Evolutionary conservation across 23 tunicate genomes (phyloP).

Genomic region (Corella eumyota): DNA sequence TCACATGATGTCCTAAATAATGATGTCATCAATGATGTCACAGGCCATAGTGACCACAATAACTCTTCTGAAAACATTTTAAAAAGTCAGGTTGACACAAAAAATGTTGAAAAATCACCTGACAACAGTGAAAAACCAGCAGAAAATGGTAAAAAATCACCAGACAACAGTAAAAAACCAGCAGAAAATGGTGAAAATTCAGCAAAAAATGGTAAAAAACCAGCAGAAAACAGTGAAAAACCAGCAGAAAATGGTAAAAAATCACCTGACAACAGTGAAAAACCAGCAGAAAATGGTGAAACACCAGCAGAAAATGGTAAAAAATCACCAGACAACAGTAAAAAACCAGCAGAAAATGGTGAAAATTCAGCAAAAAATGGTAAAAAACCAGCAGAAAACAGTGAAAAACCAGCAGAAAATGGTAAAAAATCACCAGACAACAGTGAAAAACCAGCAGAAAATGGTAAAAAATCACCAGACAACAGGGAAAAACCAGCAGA

Average conservation of each 20-base stretch:
- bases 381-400: background rate
- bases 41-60: too few relatives aligned
- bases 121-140: too few relatives aligned
- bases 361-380: background rate
- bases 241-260: slow-evolving; percentile 1
- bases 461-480: background rate
- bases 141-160: too few relatives aligned
- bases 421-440: background rate
- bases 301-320: background rate
- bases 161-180: too few relatives aligned
- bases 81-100: too few relatives aligned
- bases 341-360: background rate
- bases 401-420: background rate
- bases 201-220: background rate
- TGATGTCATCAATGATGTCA: too few relatives aligned
- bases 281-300: background rate
- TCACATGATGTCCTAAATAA: too few relatives aligned
- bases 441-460: background rate
- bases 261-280: background rate
- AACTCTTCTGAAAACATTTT: too few relatives aligned
- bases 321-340: background rate
- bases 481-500: background rate
- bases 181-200: background rate
- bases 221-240: slow-evolving; percentile 1
- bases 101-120: too few relatives aligned